Evolutionary conservation across 2,888 invertebrate species (phyloP).

Genomic region (Neoitamus cyanurus): DNA sequence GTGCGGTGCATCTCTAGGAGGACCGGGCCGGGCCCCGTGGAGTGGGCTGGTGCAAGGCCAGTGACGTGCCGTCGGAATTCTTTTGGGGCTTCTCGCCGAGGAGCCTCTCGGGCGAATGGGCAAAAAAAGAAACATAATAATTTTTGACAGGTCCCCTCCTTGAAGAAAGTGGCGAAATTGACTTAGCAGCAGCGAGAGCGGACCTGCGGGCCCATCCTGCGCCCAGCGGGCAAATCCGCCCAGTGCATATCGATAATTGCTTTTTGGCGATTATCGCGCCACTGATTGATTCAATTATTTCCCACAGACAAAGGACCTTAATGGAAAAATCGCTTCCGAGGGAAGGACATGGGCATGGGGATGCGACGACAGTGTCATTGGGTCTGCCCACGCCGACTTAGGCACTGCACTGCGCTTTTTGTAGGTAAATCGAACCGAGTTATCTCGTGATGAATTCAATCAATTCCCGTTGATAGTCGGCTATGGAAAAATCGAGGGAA

Average conservation of each 20-base stretch:
- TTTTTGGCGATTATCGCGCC: slow-evolving; percentile 39
- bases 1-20: neutral
- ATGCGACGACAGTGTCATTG: slow-evolving; percentile 11
- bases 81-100: neutral
- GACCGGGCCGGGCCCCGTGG: neutral
- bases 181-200: neutral
- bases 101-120: neutral
- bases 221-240: neutral
- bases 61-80: neutral
- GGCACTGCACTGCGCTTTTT: slow-evolving; percentile 31
- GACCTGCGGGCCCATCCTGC: neutral
- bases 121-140: neutral
- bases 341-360: slow-evolving; percentile 5
- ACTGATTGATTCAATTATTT: slow-evolving; percentile 44
- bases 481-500: slow-evolving; percentile 8
- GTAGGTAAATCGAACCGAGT: slow-evolving; percentile 38
- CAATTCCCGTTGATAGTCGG: slow-evolving; percentile 25
- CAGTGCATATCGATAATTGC: slow-evolving; percentile 26
- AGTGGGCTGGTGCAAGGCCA: slow-evolving; percentile 7
- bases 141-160: neutral
- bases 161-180: slow-evolving; percentile 2
- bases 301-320: slow-evolving; percentile 40
- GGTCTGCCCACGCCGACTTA: neutral
- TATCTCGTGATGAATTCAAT: slow-evolving; percentile 43
- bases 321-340: slow-evolving; percentile 35